Evolutionary conservation across 2,888 invertebrate genomes (phyloP).

Genomic region (Cheilosia impressa): DNA sequence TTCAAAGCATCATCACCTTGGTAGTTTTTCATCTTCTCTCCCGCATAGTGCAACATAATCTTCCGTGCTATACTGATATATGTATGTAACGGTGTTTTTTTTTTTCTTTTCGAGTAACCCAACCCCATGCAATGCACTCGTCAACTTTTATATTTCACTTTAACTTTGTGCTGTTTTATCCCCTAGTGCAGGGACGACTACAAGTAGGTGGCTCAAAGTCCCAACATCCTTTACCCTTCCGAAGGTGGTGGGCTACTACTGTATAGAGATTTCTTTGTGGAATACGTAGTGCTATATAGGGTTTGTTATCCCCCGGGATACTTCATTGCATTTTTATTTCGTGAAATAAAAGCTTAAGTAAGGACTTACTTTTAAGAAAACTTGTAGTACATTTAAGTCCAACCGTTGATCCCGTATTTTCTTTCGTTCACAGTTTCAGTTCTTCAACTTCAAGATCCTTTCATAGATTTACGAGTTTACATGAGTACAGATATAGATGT

Average conservation of each 20-base stretch:
- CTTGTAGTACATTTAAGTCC: conserved; percentile 75
- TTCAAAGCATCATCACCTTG: conserved; percentile 75
- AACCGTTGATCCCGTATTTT: conserved; percentile 80
- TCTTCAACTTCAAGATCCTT: conserved; percentile 67
- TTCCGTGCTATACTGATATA: conserved; percentile 5
- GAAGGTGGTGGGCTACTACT: conserved; percentile 1
- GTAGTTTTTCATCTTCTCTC: conserved; percentile 71
- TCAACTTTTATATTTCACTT: conserved; percentile 74
- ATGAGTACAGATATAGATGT: not conserved
- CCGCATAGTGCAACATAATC: conserved; percentile 47
- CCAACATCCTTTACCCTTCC: conserved; percentile 39
- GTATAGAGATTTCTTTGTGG: conserved; percentile 47
- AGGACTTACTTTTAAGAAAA: conserved; percentile 76
- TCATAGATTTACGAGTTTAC: conserved; percentile 32
- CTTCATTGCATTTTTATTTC: conserved; percentile 81
- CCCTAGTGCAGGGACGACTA: conserved; percentile 31
- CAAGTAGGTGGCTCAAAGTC: conserved; percentile 44
- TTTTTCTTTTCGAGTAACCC: conserved; percentile 12
- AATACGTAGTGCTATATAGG: conserved; percentile 48
- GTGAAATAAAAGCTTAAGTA: conserved; percentile 76
- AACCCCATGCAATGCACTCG: conserved; percentile 43
- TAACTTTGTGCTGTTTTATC: conserved; percentile 68
- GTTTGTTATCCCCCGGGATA: conserved; percentile 77
- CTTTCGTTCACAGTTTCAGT: conserved; percentile 52
- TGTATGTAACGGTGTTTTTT: not conserved